Conservation (phyloP, 2,113 vertebrate species). For the Passer domesticus region DNA sequence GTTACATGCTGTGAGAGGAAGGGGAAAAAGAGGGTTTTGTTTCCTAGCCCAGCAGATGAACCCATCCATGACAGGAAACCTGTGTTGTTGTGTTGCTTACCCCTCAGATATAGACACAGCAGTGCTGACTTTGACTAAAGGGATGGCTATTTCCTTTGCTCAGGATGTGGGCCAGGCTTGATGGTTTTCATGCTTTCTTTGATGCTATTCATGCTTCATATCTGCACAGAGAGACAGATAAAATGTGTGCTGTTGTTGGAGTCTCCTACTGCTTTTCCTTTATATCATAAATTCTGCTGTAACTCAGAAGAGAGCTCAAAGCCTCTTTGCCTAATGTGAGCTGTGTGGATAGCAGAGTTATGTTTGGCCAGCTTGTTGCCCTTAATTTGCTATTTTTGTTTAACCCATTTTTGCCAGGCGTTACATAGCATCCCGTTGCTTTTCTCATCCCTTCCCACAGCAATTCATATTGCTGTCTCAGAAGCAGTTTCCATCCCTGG, state of each 20-base stretch:
- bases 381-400: conserved; percentile 37
- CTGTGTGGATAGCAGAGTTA: conserved; percentile 10
- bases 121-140: background rate
- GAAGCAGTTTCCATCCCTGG: background rate
- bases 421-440: background rate
- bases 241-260: conserved; percentile 13
- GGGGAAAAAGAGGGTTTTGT: background rate
- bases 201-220: conserved; percentile 42
- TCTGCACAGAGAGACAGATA: conserved; percentile 31
- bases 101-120: background rate
- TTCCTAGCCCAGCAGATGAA: background rate
- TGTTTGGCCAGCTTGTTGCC: conserved; percentile 15
- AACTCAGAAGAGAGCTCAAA: background rate
- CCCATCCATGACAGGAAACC: background rate
- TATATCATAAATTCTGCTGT: conserved; percentile 11
- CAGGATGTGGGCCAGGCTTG: background rate
- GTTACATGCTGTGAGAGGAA: background rate
- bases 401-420: conserved; percentile 16
- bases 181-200: conserved; percentile 18
- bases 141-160: background rate
- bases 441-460: background rate
- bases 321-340: background rate
- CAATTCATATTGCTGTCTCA: background rate
- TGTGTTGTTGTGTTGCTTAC: background rate
- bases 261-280: conserved; percentile 38